A percentile compares a stretch with the other conserved stretches of the same genome.
These are phyloP conservation scores for Helicoverpa zea DNA, from an alignment of 1,140 invertebrate genomes.

Conservation along the genomic window DNA sequence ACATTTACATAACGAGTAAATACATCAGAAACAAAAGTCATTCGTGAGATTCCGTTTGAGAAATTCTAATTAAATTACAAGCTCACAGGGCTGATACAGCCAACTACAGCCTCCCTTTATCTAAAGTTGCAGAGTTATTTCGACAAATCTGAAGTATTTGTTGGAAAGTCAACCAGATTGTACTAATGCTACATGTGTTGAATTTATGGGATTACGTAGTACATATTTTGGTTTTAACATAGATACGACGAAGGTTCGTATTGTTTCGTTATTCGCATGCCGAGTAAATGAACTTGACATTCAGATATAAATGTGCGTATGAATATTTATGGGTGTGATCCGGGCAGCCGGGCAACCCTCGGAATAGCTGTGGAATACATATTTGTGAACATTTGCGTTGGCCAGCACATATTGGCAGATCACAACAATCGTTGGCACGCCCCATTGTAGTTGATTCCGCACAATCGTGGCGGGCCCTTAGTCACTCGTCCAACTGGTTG, in stretches of 20 bases:
- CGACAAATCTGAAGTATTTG: conserved; percentile 65
- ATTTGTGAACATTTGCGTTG: conserved; percentile 20
- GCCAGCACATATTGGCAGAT: conserved; percentile 42
- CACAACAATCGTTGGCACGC: conserved; percentile 45
- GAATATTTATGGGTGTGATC: conserved; percentile 31
- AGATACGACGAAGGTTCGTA: conserved; percentile 44
- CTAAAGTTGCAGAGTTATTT: conserved; percentile 67
- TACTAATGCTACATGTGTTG: conserved; percentile 55
- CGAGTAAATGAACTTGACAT: conserved; percentile 32
- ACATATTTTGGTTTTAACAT: conserved; percentile 51
- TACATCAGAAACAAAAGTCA: conserved; percentile 66
- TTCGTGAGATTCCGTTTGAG: conserved; percentile 65
- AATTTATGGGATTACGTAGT: conserved; percentile 57
- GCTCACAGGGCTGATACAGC: conserved; percentile 60
- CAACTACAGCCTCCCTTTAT: conserved; percentile 62
- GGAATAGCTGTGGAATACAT: conserved; percentile 29
- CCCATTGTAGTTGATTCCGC: conserved; percentile 49
- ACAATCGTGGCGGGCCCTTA: conserved; percentile 47
- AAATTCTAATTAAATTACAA: conserved; percentile 74
- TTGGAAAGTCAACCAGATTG: conserved; percentile 57
- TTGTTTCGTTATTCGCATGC: conserved; percentile 44
- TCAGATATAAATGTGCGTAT: background rate
- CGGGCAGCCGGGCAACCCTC: conserved; percentile 8
- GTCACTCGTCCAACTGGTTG: conserved; percentile 48
- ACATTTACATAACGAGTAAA: conserved; percentile 60